Conservation (phyloP, 2,888 invertebrate genomes). For the Synergus gifuensis region DNA sequence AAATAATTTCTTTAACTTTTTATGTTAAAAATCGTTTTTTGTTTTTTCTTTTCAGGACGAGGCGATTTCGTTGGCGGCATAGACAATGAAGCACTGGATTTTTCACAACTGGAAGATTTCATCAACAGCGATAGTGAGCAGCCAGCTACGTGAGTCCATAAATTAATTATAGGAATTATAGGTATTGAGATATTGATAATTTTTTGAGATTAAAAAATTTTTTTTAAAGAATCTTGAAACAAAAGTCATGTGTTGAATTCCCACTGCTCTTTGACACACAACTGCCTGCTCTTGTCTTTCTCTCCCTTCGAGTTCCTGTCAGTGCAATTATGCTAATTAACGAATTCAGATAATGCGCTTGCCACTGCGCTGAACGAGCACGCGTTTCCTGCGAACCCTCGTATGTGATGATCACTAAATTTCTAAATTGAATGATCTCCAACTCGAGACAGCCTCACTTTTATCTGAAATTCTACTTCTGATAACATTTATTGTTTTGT, state of each 20-base stretch:
- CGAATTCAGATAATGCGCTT: slow-evolving; percentile 57
- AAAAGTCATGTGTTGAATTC: slow-evolving; percentile 15
- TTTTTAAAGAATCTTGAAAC: not conserved
- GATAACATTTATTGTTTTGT: not conserved
- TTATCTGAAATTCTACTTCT: not conserved
- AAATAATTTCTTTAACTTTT: not conserved
- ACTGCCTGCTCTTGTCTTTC: slow-evolving; percentile 36
- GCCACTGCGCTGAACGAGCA: slow-evolving; percentile 54
- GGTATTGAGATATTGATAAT: not conserved
- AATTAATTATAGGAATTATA: slow-evolving; percentile 1
- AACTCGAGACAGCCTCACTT: not conserved
- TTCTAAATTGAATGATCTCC: slow-evolving; percentile 19
- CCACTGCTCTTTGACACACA: not conserved
- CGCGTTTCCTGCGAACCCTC: slow-evolving; percentile 55
- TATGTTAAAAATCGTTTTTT: slow-evolving; percentile 13
- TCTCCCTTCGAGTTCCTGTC: slow-evolving; percentile 36
- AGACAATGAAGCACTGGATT: slow-evolving; percentile 90
- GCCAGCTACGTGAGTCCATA: slow-evolving; percentile 71
- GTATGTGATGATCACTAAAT: slow-evolving; percentile 5
- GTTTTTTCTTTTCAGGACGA: slow-evolving; percentile 82
- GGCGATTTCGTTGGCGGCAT: slow-evolving; percentile 90
- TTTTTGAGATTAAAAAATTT: not conserved
- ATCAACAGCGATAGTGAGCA: slow-evolving; percentile 85
- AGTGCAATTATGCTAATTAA: slow-evolving; percentile 60
- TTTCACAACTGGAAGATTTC: slow-evolving; percentile 91